phyloP scores from a whole-genome alignment of 1,140 invertebrate genomes.

The Scaptomyza montana region DNA sequence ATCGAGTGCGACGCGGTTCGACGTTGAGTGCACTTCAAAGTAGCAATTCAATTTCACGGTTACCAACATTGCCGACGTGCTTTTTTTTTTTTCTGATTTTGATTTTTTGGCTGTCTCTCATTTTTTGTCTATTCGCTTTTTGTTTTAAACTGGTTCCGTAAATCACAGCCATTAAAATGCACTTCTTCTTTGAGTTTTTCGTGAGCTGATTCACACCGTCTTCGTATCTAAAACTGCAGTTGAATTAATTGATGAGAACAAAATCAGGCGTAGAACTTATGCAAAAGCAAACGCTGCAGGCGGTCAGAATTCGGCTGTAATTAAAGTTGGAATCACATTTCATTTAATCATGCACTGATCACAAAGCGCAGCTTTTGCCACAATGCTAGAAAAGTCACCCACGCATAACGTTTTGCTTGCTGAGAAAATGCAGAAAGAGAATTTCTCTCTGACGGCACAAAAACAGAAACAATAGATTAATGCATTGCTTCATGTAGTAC shows the following conservation, averaged over 20 bases:
- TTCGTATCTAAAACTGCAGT: slow-evolving; percentile 47
- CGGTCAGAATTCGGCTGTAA: not conserved
- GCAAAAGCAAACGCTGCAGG: not conserved
- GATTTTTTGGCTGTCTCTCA: not conserved
- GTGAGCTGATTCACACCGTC: slow-evolving; percentile 38
- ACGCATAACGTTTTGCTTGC: slow-evolving; percentile 53
- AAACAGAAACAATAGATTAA: slow-evolving; percentile 1
- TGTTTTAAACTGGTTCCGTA: slow-evolving; percentile 33
- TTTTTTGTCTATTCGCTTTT: not conserved
- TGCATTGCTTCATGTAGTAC: slow-evolving; percentile 31
- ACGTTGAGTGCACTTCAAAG: slow-evolving; percentile 79
- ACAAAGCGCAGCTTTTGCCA: not conserved
- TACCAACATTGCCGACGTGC: slow-evolving; percentile 44
- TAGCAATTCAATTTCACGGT: slow-evolving; percentile 81
- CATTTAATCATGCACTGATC: slow-evolving; percentile 10
- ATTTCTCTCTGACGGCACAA: too few relatives aligned
- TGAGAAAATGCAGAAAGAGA: slow-evolving; percentile 75
- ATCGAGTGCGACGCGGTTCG: slow-evolving; percentile 26
- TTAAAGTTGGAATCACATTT: slow-evolving; percentile 4
- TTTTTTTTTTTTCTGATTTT: slow-evolving; percentile 1
- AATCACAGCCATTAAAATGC: slow-evolving; percentile 64
- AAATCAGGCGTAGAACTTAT: not conserved
- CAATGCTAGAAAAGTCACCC: slow-evolving; percentile 32
- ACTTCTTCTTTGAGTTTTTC: slow-evolving; percentile 10
- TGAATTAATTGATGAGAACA: slow-evolving; percentile 49